A percentile compares a stretch with the other conserved stretches of the same genome.
Evolutionary conservation across 2,888 invertebrate species (phyloP).

Genomic region (Megamerina dolium): DNA sequence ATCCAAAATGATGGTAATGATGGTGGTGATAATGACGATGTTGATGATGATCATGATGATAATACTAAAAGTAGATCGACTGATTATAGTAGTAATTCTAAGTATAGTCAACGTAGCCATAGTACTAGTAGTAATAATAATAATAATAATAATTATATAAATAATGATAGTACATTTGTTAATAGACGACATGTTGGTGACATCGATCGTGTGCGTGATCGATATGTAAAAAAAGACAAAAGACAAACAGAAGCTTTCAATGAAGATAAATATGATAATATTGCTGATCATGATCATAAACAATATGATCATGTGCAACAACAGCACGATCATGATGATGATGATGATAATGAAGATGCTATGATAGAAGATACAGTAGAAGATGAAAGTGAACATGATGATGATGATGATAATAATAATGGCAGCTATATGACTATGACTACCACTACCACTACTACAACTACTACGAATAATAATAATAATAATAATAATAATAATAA

Average conservation of each 20-base stretch:
- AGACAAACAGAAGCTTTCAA: no score
- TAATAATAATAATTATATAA: slow-evolving; percentile 3
- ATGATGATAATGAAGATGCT: slow-evolving; percentile 3
- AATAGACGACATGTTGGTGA: slow-evolving; percentile 3
- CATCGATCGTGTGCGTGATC: neutral
- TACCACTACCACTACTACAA: slow-evolving; percentile 17
- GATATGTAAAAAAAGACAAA: no score
- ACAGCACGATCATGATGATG: slow-evolving; percentile 2
- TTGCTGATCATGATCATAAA: slow-evolving; percentile 5
- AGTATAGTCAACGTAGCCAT: slow-evolving; percentile 27
- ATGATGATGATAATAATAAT: slow-evolving; percentile 8
- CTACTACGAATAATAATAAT: slow-evolving; percentile 3
- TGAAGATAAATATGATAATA: slow-evolving; percentile 5
- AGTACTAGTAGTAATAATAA: slow-evolving; percentile 22
- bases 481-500: slow-evolving; percentile 15
- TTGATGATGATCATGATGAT: slow-evolving; percentile 7
- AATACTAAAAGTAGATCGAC: slow-evolving; percentile 38
- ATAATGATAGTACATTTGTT: slow-evolving; percentile 6
- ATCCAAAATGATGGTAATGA: slow-evolving; percentile 20
- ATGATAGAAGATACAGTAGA: neutral
- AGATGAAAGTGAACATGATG: neutral
- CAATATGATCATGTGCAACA: slow-evolving; percentile 1
- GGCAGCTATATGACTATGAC: slow-evolving; percentile 7
- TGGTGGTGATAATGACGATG: slow-evolving; percentile 21
- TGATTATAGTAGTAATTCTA: slow-evolving; percentile 41